These are phyloP conservation scores for Macrochelys suwanniensis DNA, from an alignment of 2,797 vertebrate species.

Conservation along the genomic window DNA sequence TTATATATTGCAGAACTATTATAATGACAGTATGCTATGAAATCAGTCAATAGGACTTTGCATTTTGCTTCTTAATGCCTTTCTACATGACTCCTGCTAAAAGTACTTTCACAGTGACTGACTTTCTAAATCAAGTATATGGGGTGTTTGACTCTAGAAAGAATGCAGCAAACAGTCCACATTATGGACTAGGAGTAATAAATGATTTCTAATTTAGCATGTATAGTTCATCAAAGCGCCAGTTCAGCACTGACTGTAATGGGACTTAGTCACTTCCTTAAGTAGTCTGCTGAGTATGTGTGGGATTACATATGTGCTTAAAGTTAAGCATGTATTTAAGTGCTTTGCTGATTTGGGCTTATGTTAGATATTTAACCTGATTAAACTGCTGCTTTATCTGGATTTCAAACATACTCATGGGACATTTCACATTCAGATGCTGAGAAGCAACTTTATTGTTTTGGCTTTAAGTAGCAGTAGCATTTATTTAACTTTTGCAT, in stretches of 20 bases:
- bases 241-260: background rate
- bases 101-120: fast-evolving
- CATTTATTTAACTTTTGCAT: conserved; percentile 1
- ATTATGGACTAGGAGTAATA: background rate
- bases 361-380: background rate
- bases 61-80: background rate
- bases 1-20: background rate
- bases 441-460: background rate
- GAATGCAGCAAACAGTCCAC: background rate
- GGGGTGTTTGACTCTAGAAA: background rate
- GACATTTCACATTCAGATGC: background rate
- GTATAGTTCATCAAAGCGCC: background rate
- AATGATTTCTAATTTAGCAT: background rate
- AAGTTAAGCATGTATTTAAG: background rate
- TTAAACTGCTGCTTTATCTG: background rate
- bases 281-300: background rate
- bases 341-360: background rate
- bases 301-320: fast-evolving
- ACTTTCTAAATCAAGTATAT: conserved; percentile 25
- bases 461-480: background rate
- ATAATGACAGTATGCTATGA: conserved; percentile 2
- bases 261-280: background rate
- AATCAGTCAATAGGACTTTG: background rate
- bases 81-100: background rate
- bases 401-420: background rate